These are phyloP conservation scores for Apodemia zela DNA, from an alignment of 2,888 invertebrate species.

Conservation along the genomic window DNA sequence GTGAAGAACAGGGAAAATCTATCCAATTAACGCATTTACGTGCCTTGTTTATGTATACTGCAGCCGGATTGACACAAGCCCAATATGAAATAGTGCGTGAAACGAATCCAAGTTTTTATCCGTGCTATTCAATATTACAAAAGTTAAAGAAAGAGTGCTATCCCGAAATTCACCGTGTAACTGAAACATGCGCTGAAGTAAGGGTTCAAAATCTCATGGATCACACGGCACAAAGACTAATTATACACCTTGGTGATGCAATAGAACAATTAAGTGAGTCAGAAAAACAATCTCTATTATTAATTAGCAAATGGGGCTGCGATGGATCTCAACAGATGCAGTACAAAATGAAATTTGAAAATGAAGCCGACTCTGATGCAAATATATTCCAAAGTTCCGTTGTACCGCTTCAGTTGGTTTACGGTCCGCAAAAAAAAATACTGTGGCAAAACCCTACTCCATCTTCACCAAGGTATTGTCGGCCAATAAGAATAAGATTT, in stretches of 20 bases:
- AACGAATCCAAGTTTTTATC: slow-evolving; percentile 11
- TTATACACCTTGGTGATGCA: slow-evolving; percentile 7
- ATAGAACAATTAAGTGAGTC: neutral
- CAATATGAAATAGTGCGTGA: slow-evolving; percentile 27
- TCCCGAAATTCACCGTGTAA: slow-evolving; percentile 27
- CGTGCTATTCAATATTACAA: slow-evolving; percentile 10
- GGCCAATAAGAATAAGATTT: slow-evolving; percentile 12
- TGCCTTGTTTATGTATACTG: slow-evolving; percentile 21
- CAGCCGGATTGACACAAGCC: slow-evolving; percentile 25
- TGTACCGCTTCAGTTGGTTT: slow-evolving; percentile 20
- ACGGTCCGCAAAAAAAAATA: slow-evolving; percentile 22
- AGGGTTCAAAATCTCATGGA: slow-evolving; percentile 26
- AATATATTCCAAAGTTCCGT: slow-evolving; percentile 22
- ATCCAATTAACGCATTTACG: neutral
- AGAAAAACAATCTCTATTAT: slow-evolving; percentile 4
- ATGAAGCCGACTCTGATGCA: slow-evolving; percentile 11
- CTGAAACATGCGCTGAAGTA: slow-evolving; percentile 28
- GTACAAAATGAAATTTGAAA: slow-evolving; percentile 23
- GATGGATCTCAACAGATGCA: slow-evolving; percentile 24
- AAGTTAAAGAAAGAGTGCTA: slow-evolving; percentile 25
- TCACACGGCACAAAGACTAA: slow-evolving; percentile 18
- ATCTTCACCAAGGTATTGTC: slow-evolving; percentile 21
- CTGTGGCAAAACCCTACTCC: slow-evolving; percentile 29
- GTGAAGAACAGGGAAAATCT: too few species aligned
- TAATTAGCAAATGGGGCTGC: slow-evolving; percentile 20